Evolutionary conservation across 2,113 vertebrate genomes (phyloP).

Genomic region (Chascanopsetta lugubris): DNA sequence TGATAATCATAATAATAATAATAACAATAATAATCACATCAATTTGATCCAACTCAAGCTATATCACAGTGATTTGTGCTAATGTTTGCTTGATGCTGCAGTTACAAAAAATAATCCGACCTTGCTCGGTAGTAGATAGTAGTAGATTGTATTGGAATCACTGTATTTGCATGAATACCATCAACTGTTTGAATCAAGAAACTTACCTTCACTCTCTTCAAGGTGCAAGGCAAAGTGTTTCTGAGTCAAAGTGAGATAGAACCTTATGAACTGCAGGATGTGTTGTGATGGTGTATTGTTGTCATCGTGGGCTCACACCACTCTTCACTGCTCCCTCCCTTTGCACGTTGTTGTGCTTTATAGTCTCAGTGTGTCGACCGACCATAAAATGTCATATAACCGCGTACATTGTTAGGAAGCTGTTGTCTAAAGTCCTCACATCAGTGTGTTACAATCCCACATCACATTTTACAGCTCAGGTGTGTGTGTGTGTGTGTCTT

Average conservation of each 20-base stretch:
- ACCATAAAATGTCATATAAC: slow-evolving; percentile 49
- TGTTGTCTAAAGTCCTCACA: slow-evolving; percentile 20
- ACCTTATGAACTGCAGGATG: slow-evolving; percentile 34
- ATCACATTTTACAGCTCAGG: slow-evolving; percentile 16
- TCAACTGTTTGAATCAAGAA: slow-evolving; percentile 16
- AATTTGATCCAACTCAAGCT: too few relatives aligned
- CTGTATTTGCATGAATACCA: too few relatives aligned
- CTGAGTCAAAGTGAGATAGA: slow-evolving; percentile 29
- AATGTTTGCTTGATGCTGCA: too few relatives aligned
- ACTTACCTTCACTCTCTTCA: slow-evolving; percentile 61
- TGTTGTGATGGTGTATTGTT: slow-evolving; percentile 20
- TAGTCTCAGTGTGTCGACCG: slow-evolving; percentile 8
- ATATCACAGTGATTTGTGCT: too few relatives aligned
- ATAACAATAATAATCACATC: too few relatives aligned
- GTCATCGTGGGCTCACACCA: slow-evolving; percentile 14
- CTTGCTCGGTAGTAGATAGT: too few relatives aligned
- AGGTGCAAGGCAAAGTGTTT: slow-evolving; percentile 21
- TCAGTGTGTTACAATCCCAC: slow-evolving; percentile 12
- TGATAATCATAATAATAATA: too few relatives aligned
- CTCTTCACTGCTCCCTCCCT: slow-evolving; percentile 12
- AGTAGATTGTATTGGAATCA: too few relatives aligned
- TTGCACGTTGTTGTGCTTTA: slow-evolving; percentile 18
- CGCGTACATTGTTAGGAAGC: slow-evolving; percentile 20
- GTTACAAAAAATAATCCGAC: too few relatives aligned
- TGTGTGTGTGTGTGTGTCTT: neutral